Conservation (phyloP, 1,140 invertebrate genomes). For the Conus ventricosus region DNA sequence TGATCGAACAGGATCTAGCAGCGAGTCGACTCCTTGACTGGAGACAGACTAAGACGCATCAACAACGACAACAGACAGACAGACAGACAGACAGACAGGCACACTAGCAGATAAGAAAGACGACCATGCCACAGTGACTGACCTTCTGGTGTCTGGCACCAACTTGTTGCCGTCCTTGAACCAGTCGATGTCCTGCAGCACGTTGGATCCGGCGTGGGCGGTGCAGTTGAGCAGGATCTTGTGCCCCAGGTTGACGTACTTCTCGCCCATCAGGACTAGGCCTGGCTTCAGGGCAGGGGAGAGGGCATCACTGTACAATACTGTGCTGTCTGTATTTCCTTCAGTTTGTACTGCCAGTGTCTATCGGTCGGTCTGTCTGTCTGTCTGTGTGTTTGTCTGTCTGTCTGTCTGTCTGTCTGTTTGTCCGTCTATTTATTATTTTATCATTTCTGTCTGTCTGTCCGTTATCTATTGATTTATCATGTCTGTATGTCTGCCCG, state of each 20-base stretch:
- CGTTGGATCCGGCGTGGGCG: slow-evolving; percentile 37
- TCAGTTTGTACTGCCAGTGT: neutral
- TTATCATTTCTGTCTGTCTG: too few relatives aligned
- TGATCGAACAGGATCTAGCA: too few relatives aligned
- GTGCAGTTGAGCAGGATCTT: slow-evolving; percentile 48
- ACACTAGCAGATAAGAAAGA: too few relatives aligned
- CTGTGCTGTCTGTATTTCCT: neutral
- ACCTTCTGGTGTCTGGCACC: slow-evolving; percentile 11
- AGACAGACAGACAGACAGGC: too few relatives aligned
- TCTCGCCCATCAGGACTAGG: slow-evolving; percentile 49
- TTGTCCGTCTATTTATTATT: neutral
- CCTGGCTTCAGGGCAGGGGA: slow-evolving; percentile 1
- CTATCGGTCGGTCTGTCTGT: too few relatives aligned
- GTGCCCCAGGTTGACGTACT: slow-evolving; percentile 49
- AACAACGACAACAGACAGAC: too few relatives aligned
- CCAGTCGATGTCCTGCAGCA: slow-evolving; percentile 50
- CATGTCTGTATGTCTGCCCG: too few relatives aligned
- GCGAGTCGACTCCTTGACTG: too few relatives aligned
- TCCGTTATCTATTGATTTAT: too few relatives aligned
- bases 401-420: slow-evolving; percentile 1
- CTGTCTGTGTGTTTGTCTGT: neutral
- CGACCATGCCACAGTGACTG: neutral
- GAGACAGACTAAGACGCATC: too few relatives aligned
- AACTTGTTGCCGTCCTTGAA: slow-evolving; percentile 51
- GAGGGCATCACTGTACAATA: neutral